Evolutionary conservation across 2,797 vertebrate genomes (phyloP).

Genomic region (Mormyrus hasselquistii): DNA sequence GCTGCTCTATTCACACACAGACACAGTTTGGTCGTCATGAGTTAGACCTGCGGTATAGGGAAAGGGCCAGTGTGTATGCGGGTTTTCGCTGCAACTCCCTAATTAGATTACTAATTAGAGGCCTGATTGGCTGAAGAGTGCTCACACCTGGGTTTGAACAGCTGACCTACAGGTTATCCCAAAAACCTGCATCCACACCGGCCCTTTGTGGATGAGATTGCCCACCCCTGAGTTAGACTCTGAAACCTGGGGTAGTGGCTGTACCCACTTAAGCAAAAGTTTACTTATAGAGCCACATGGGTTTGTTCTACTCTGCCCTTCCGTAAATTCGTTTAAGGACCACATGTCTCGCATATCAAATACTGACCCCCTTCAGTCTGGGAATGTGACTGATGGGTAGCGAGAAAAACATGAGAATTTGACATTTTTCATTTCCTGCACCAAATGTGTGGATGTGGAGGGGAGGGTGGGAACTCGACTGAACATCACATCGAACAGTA

Average conservation of each 20-base stretch:
- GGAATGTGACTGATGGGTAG: neutral
- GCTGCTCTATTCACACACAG: neutral
- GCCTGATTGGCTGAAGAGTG: no score
- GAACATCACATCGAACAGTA: neutral
- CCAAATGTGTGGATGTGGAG: neutral
- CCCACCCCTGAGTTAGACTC: neutral
- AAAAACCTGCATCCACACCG: no score
- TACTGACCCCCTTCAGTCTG: neutral
- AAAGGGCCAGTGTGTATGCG: no score
- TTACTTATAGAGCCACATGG: neutral
- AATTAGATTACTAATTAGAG: no score
- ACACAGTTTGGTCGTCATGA: neutral
- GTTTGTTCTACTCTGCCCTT: neutral
- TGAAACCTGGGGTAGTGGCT: neutral
- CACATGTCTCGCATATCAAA: neutral
- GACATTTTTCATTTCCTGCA: neutral
- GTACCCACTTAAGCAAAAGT: neutral
- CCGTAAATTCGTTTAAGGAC: neutral
- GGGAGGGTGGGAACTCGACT: neutral
- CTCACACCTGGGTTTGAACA: no score
- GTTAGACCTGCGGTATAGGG: neutral
- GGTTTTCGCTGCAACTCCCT: no score
- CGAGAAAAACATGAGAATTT: neutral
- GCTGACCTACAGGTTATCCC: no score
- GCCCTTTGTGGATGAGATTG: no score